Evolutionary conservation across 2,888 invertebrate species (phyloP).

Genomic region (Vannuccia rotundouncinata): DNA sequence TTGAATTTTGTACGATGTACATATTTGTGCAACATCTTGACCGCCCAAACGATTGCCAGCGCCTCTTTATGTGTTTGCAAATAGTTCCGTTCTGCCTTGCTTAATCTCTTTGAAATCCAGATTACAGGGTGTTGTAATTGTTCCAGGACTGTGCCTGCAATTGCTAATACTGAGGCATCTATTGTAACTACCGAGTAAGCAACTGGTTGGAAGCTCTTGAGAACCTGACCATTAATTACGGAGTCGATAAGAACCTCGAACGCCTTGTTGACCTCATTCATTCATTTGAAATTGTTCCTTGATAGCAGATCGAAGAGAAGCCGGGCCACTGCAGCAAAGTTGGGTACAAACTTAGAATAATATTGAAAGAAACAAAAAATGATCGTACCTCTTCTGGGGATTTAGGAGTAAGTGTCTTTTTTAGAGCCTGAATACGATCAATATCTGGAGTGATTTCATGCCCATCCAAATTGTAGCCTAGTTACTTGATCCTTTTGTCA

Average conservation of each 20-base stretch:
- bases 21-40: constrained; percentile 10
- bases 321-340: background rate
- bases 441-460: background rate
- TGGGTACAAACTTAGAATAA: background rate
- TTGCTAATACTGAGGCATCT: background rate
- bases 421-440: background rate
- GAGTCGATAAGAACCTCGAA: background rate
- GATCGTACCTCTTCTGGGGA: background rate
- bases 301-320: background rate
- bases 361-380: background rate
- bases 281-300: background rate
- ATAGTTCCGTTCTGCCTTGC: background rate
- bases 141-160: background rate
- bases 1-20: background rate
- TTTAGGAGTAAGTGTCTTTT: background rate
- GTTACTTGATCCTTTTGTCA: background rate
- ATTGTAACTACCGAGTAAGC: background rate
- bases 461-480: background rate
- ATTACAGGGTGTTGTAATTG: background rate
- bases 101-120: background rate
- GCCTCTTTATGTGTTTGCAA: background rate
- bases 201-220: background rate
- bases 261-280: background rate
- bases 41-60: constrained; percentile 3
- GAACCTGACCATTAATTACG: background rate